Base-by-base conservation (phyloP, 2,113 vertebrate species). In the Peromyscus californicus region DNA sequence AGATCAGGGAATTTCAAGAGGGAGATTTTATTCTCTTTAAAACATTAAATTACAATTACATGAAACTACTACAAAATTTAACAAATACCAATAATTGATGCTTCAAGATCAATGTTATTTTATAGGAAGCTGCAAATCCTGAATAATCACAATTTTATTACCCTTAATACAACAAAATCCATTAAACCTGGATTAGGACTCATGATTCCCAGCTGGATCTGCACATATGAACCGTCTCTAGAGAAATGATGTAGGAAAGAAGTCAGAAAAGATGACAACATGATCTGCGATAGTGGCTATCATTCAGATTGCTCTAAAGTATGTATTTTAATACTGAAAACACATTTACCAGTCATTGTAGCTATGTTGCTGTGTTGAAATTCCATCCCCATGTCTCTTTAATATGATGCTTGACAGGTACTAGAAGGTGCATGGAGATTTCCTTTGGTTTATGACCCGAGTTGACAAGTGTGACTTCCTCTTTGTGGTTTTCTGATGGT, bases 401-500 rank as follows among this genome's bases (percentile, higher is more conserved):
- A 95, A 91, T 48, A 84, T 67, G 48, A 7, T 45, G 76, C 70
- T 95, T 97, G 98, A 75, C 93, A 96, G 90, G 9, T 33, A 85
- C 39, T 90, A 89, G 82, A 92, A 75, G 84, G 63, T 31, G 97
- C 84, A 59, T 80, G 96, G 78, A 76, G 65, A 91, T 97, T 93
- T 96, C 65, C 80, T 84, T 17, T 48, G 85, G 91, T 88, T 94
- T 98, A 48, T 90, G 97, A 88, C 96, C 92, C 61, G 89, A 1
- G 91, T 33, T 98, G 97, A 96, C 96, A 98, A 54, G 75, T 97
- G 89, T 93, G n/a, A 91, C 95, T 91, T 75, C 89, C 75, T 94
- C 87, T 98, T 79, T 85, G 96, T 45, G 39, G 63, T 16, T 29
- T 65, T 91, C 92, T 93, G 65, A 89, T 91, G 84, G 2, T 86